Percentiles rank a stretch among this genome's conserved stretches.
phyloP scores from a whole-genome alignment of 2,797 vertebrate genomes.

The Spheniscus humboldti region DNA sequence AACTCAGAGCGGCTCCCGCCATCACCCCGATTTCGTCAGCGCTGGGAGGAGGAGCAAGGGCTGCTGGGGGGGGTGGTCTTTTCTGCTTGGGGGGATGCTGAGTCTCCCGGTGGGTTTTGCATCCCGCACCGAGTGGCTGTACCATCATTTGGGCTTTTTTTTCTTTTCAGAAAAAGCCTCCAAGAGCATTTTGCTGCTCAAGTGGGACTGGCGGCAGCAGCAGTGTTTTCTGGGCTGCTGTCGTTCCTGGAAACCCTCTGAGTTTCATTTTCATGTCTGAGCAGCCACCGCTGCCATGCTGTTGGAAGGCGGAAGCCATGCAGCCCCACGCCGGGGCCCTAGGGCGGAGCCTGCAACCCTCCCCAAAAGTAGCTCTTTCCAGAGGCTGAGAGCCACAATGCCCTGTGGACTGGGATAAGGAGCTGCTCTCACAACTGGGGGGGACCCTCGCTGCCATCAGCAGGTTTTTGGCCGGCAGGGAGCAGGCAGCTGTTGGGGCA shows the following conservation, averaged over 20 bases:
- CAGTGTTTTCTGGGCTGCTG: rapidly evolving
- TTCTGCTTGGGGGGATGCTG: not conserved
- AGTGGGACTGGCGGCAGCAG: not conserved
- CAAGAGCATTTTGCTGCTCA: not conserved
- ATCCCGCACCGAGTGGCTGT: not conserved
- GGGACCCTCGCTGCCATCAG: not conserved
- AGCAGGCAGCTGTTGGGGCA: not conserved
- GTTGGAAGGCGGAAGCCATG: not conserved
- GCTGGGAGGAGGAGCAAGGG: not conserved
- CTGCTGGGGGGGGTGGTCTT: too few species aligned
- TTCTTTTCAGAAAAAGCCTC: not conserved
- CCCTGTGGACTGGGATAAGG: rapidly evolving
- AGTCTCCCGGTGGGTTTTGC: not conserved
- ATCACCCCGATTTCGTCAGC: rapidly evolving
- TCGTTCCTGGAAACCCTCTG: not conserved
- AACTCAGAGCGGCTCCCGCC: rapidly evolving
- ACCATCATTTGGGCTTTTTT: not conserved
- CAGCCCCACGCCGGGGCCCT: not conserved
- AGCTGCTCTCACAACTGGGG: not conserved
- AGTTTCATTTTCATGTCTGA: not conserved
- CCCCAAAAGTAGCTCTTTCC: not conserved
- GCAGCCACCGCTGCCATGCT: not conserved
- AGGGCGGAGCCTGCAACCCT: rapidly evolving
- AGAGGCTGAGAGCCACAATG: not conserved
- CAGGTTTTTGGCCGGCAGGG: not conserved